phyloP scores from a whole-genome alignment of 2,888 invertebrate species.

The Notodonta dromedarius region DNA sequence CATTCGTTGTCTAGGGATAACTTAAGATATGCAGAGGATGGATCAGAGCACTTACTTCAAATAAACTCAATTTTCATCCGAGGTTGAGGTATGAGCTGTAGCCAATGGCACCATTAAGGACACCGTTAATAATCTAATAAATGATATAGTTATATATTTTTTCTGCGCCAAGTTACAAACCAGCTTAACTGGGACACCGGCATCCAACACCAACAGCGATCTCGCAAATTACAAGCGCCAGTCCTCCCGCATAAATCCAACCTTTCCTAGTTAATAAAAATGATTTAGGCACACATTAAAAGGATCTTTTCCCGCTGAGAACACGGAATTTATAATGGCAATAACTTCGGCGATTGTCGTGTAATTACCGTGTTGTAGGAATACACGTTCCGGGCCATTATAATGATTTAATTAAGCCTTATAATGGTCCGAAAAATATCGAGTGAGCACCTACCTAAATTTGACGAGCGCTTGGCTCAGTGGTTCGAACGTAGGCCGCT shows the following conservation, averaged over 20 bases:
- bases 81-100: too few relatives aligned
- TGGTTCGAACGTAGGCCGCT: too few relatives aligned
- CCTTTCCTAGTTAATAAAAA: conserved; percentile 81
- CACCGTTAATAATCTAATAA: too few relatives aligned
- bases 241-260: conserved; percentile 71
- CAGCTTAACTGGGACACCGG: background rate
- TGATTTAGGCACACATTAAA: conserved; percentile 80
- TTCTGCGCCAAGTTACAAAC: too few relatives aligned
- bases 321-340: conserved; percentile 73
- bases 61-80: too few relatives aligned
- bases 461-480: too few relatives aligned
- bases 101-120: too few relatives aligned
- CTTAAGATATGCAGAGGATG: too few relatives aligned
- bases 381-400: conserved; percentile 8
- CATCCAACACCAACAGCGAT: conserved; percentile 3
- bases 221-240: conserved; percentile 67
- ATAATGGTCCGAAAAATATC: background rate
- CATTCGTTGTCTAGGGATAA: too few relatives aligned
- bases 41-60: too few relatives aligned
- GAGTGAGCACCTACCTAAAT: too few relatives aligned
- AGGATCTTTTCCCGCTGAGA: conserved; percentile 67
- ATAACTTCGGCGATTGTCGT: conserved; percentile 67
- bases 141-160: too few relatives aligned
- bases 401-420: background rate
- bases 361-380: conserved; percentile 48